These are phyloP conservation scores for Cheumatopsyche charites DNA, from an alignment of 1,140 invertebrate genomes.

Conservation along the genomic window DNA sequence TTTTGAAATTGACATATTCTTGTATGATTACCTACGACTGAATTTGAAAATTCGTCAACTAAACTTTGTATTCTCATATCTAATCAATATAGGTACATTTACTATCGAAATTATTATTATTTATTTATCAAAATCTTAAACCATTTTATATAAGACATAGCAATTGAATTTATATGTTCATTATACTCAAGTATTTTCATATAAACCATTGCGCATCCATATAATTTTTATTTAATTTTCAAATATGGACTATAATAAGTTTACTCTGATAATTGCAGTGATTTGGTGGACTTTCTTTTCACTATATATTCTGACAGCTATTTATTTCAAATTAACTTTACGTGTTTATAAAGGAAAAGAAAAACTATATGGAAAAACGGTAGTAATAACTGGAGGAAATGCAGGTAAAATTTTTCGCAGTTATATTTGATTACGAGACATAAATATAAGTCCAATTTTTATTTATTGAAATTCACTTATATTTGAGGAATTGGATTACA, in stretches of 20 bases:
- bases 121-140: not conserved
- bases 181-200: not conserved
- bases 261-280: not conserved
- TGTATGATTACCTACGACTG: too few species aligned
- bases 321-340: slow-evolving; percentile 32
- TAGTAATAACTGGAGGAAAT: slow-evolving; percentile 82
- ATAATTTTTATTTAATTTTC: not conserved
- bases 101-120: not conserved
- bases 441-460: not conserved
- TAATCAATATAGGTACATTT: not conserved
- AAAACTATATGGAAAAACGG: slow-evolving; percentile 69
- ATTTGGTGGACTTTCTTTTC: slow-evolving; percentile 18
- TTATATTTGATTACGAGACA: not conserved
- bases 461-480: not conserved
- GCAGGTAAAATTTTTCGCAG: slow-evolving; percentile 68
- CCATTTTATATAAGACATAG: not conserved
- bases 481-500: slow-evolving; percentile 70
- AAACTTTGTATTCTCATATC: too few species aligned
- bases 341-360: slow-evolving; percentile 49
- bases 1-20: too few species aligned
- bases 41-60: too few species aligned
- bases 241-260: not conserved
- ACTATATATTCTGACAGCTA: too few species aligned
- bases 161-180: not conserved
- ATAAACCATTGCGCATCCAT: not conserved